Conservation (phyloP, 2,888 invertebrate genomes). For the Leucophenga maculata region DNA sequence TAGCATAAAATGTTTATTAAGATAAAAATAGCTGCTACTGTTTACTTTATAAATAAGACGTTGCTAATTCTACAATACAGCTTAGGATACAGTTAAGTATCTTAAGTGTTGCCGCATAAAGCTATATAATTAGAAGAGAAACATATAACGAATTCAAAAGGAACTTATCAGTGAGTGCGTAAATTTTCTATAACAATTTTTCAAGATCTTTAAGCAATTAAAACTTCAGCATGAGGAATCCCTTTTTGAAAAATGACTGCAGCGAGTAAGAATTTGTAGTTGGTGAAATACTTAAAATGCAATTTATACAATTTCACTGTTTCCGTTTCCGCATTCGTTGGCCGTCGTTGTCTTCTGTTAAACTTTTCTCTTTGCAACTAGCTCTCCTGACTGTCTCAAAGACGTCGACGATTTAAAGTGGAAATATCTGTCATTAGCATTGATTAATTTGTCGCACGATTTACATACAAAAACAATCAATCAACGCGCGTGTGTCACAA, state of each 20-base stretch:
- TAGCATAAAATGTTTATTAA: constrained; percentile 67
- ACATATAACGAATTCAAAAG: background rate
- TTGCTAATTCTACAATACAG: background rate
- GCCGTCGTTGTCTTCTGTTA: background rate
- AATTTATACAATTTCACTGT: constrained; percentile 50
- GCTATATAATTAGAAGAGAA: background rate
- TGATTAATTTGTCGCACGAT: constrained; percentile 71
- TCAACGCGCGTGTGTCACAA: constrained; percentile 56
- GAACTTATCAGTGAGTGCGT: constrained; percentile 41
- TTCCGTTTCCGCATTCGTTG: constrained; percentile 39
- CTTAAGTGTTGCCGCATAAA: constrained; percentile 30
- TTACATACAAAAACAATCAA: constrained; percentile 68
- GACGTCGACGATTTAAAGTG: constrained; percentile 30
- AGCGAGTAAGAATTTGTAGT: constrained; percentile 20
- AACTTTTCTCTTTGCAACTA: constrained; percentile 4
- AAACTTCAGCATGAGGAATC: constrained; percentile 32
- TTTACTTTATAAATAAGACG: constrained; percentile 28
- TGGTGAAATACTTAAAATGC: constrained; percentile 55
- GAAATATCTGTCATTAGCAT: constrained; percentile 72
- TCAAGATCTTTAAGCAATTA: constrained; percentile 21
- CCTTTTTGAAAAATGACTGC: constrained; percentile 55
- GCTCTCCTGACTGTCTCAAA: constrained; percentile 12
- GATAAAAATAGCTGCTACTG: constrained; percentile 45
- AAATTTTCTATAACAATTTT: constrained; percentile 53
- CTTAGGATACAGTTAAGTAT: constrained; percentile 37